A percentile compares a stretch with the other conserved stretches of the same genome.
phyloP scores from a whole-genome alignment of 2,888 invertebrate genomes.

The Leptarthrus brevirostris region DNA sequence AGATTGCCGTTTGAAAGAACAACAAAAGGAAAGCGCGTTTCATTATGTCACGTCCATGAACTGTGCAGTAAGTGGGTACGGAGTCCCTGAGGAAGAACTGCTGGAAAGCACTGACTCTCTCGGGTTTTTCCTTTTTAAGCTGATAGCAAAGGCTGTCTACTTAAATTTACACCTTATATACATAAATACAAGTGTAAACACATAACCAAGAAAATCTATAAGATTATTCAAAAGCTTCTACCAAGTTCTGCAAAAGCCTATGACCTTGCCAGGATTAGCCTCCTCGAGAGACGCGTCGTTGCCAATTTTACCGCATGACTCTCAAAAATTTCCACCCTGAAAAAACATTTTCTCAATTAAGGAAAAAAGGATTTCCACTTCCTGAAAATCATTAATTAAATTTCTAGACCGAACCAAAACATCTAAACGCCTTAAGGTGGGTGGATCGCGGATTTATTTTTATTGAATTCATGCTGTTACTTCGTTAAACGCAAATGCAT shows the following conservation, averaged over 20 bases:
- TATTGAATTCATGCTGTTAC: constrained; percentile 24
- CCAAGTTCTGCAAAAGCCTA: constrained; percentile 32
- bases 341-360: not conserved
- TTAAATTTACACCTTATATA: constrained; percentile 6
- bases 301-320: constrained; percentile 14
- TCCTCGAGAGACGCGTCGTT: constrained; percentile 33
- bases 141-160: constrained; percentile 11
- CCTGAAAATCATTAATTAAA: not conserved
- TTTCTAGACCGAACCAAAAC: not conserved
- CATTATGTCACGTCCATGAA: constrained; percentile 42
- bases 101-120: not conserved
- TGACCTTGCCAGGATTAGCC: constrained; percentile 44
- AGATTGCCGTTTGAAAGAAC: constrained; percentile 15
- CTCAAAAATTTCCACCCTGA: not conserved
- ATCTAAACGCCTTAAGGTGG: too few relatives aligned
- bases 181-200: not conserved
- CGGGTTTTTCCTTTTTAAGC: not conserved
- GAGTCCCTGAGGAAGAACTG: not conserved
- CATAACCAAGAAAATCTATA: constrained; percentile 8
- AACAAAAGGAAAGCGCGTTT: constrained; percentile 7
- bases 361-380: not conserved
- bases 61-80: constrained; percentile 19
- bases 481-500: constrained; percentile 23
- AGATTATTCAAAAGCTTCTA: constrained; percentile 26
- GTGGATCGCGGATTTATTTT: constrained; percentile 16